Percentiles rank a stretch among this genome's conserved stretches.
These are phyloP conservation scores for Teinopalpus imperialis DNA, from an alignment of 2,888 invertebrate species.

Conservation along the genomic window DNA sequence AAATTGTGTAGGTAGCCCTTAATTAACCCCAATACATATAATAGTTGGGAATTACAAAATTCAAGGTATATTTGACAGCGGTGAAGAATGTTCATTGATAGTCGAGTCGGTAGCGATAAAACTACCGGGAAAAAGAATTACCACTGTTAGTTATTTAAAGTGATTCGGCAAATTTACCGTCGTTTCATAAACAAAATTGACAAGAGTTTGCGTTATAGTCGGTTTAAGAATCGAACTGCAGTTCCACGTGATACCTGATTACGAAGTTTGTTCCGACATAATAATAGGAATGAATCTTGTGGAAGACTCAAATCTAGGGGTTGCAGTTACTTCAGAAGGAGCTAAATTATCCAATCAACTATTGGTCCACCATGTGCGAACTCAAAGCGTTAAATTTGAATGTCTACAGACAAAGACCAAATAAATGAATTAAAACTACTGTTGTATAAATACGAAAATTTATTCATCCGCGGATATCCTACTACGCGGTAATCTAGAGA, in stretches of 20 bases:
- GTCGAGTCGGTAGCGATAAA: conserved; percentile 11
- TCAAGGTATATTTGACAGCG: too few species aligned
- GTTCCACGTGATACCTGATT: conserved; percentile 18
- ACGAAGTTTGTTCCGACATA: conserved; percentile 20
- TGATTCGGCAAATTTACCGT: conserved; percentile 15
- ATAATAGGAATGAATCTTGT: conserved; percentile 21
- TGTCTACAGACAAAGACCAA: conserved; percentile 13
- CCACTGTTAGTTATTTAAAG: conserved; percentile 6
- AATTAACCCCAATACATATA: too few species aligned
- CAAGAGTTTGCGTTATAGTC: conserved; percentile 14
- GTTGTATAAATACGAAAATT: conserved; percentile 20
- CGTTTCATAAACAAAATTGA: conserved; percentile 10
- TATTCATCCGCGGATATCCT: too few species aligned
- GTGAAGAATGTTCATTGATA: too few species aligned
- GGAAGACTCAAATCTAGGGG: conserved; percentile 17
- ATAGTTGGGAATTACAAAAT: too few species aligned
- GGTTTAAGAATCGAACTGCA: conserved; percentile 18
- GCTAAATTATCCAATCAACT: conserved; percentile 8
- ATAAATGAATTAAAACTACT: conserved; percentile 10
- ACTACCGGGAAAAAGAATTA: conserved; percentile 2
- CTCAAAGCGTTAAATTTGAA: conserved; percentile 15
- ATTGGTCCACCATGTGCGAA: conserved; percentile 12
- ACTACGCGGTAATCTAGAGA: conserved; percentile 16
- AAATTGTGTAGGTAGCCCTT: too few species aligned
- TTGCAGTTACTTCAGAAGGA: conserved; percentile 20